phyloP scores from a whole-genome alignment of 2,888 invertebrate species.

The Lacanobia wlatinum region DNA sequence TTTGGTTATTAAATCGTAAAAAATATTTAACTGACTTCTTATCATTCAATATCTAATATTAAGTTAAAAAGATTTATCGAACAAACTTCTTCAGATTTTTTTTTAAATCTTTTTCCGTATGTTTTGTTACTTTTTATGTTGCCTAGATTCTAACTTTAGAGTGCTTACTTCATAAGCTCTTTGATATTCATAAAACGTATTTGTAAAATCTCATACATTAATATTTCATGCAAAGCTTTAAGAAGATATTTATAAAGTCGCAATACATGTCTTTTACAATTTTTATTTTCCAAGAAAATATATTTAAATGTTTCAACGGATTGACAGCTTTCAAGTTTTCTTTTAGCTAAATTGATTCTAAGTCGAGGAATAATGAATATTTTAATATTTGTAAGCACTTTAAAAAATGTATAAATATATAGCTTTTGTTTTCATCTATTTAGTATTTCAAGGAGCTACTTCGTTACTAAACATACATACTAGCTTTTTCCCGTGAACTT shows the following conservation, averaged over 20 bases:
- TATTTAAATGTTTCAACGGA: conserved; percentile 13
- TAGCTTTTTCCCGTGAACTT: too few species aligned
- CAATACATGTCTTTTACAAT: background rate
- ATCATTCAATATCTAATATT: too few species aligned
- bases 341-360: background rate
- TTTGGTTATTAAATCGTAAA: too few species aligned
- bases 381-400: background rate
- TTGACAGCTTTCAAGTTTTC: conserved; percentile 11
- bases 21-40: too few species aligned
- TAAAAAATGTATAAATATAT: background rate
- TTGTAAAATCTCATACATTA: conserved; percentile 2
- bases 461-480: too few species aligned
- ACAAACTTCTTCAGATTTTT: too few species aligned
- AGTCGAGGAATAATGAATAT: background rate
- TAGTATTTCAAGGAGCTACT: too few species aligned
- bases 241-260: conserved; percentile 6
- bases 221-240: conserved; percentile 8
- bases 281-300: background rate
- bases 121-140: background rate
- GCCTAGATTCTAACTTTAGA: background rate
- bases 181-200: conserved; percentile 9
- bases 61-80: too few species aligned
- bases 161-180: background rate
- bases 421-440: too few species aligned
- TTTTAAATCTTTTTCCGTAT: background rate